phyloP scores from a whole-genome alignment of 2,888 invertebrate species.

The Pharmacophagus antenor region DNA sequence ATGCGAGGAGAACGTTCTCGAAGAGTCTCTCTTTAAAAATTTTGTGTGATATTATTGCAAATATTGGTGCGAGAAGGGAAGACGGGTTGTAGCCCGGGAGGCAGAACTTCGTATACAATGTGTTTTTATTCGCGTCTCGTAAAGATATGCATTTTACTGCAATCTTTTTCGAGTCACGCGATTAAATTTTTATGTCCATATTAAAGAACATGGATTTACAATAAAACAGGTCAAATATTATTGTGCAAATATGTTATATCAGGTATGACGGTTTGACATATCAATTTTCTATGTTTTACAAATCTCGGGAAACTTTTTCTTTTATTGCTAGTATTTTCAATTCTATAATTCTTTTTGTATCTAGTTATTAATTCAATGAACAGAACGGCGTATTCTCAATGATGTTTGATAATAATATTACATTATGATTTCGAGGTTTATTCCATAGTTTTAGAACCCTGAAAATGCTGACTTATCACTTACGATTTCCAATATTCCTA shows the following conservation, averaged over 20 bases:
- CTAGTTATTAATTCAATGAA: no score
- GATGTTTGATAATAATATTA: not conserved
- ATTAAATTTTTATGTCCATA: conserved; percentile 20
- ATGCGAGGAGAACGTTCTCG: conserved; percentile 45
- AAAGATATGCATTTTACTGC: conserved; percentile 66
- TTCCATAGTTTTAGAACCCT: not conserved
- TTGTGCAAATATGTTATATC: not conserved
- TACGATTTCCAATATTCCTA: no score
- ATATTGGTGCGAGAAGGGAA: conserved; percentile 61
- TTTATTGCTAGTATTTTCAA: not conserved
- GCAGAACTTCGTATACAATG: conserved; percentile 49
- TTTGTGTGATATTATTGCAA: conserved; percentile 59
- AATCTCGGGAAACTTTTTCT: not conserved
- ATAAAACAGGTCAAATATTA: not conserved
- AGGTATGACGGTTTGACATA: not conserved
- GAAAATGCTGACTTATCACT: no score
- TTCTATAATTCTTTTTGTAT: no score
- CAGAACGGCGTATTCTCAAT: no score
- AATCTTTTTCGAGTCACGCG: conserved; percentile 43
- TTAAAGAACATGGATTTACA: not conserved
- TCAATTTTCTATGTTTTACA: not conserved
- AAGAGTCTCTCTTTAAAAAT: conserved; percentile 53
- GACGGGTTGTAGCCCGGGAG: conserved; percentile 47
- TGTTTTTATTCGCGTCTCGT: conserved; percentile 56
- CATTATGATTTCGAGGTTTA: not conserved